Conservation (phyloP, 2,888 invertebrate species). For the Troglohyphantes excavatus region DNA sequence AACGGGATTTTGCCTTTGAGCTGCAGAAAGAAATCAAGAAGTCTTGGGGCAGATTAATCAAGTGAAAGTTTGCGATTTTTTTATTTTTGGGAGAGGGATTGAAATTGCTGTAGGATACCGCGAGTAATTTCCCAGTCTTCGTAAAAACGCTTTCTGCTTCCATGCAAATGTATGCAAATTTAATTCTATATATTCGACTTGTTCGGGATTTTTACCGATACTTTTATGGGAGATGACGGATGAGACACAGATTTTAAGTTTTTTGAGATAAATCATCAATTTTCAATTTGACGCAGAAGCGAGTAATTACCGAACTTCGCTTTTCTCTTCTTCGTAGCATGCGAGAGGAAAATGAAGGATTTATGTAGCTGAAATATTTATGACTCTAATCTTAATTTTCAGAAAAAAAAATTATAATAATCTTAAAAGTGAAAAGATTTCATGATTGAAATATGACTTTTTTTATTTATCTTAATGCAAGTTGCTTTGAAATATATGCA, state of each 20-base stretch:
- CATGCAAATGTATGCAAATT: conserved; percentile 1
- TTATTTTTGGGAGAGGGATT: background rate
- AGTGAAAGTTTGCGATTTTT: background rate
- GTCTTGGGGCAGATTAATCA: background rate
- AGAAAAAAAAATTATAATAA: no score
- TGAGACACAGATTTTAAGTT: background rate
- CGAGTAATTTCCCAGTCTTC: background rate
- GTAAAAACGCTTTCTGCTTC: background rate
- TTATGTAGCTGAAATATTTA: no score
- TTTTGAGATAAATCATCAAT: background rate
- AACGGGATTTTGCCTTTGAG: background rate
- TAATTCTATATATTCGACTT: background rate
- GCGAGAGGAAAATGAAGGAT: no score
- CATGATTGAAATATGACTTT: no score
- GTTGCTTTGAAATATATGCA: no score
- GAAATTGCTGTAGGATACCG: background rate
- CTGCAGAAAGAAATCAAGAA: background rate
- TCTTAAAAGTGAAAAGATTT: no score
- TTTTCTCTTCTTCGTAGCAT: no score
- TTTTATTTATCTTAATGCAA: no score
- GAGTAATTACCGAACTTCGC: no score
- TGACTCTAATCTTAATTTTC: no score
- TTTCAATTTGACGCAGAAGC: background rate
- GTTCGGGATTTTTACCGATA: background rate
- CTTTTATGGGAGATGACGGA: background rate